These are phyloP conservation scores for Eriocheir sinensis DNA, from an alignment of 1,140 invertebrate genomes.

Conservation along the genomic window DNA sequence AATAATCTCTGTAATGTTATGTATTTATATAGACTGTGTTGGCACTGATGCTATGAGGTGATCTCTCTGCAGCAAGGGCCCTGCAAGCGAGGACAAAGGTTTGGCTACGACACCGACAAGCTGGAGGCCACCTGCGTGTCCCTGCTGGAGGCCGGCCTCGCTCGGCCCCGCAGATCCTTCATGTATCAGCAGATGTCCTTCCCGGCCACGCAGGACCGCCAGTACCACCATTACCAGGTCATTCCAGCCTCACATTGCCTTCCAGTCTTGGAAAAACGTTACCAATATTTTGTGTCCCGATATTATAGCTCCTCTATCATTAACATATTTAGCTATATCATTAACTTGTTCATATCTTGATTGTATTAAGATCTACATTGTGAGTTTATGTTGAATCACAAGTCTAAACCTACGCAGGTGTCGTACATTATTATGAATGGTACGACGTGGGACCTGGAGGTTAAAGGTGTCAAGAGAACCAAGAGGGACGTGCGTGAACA, in stretches of 20 bases:
- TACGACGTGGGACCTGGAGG: slow-evolving; percentile 71
- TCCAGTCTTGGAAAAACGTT: no score
- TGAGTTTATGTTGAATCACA: background rate
- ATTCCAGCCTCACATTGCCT: background rate
- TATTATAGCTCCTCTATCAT: no score
- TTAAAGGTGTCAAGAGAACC: slow-evolving; percentile 66
- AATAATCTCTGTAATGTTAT: background rate
- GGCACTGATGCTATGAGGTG: background rate
- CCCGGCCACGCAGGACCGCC: slow-evolving; percentile 62
- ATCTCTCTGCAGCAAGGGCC: slow-evolving; percentile 58
- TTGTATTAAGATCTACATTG: background rate
- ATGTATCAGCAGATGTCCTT: slow-evolving; percentile 76
- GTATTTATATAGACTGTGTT: background rate
- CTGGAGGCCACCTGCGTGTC: slow-evolving; percentile 73
- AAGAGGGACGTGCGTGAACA: slow-evolving; percentile 40
- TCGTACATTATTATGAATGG: slow-evolving; percentile 74
- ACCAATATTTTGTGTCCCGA: no score
- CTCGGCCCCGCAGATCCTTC: slow-evolving; percentile 69
- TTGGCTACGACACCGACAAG: slow-evolving; percentile 69
- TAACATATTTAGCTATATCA: no score
- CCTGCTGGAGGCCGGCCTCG: slow-evolving; percentile 73
- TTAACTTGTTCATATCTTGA: no score
- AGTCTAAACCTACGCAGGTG: slow-evolving; percentile 53
- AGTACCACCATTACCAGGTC: slow-evolving; percentile 76
- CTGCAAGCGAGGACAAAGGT: slow-evolving; percentile 61